Evolutionary conservation across 1,140 invertebrate genomes (phyloP).

Genomic region (Eupeodes corollae): DNA sequence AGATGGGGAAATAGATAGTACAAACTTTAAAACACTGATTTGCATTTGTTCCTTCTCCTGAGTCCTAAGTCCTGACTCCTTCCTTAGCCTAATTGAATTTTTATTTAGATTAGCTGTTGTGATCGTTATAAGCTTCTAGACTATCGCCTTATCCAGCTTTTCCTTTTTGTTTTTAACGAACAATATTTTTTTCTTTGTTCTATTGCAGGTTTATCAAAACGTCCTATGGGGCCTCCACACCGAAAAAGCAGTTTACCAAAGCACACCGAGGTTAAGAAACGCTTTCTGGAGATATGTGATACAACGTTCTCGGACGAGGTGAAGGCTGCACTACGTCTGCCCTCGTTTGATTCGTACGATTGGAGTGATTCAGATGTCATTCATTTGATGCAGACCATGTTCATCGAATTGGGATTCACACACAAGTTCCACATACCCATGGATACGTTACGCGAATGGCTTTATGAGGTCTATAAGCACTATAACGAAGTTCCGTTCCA

Average conservation of each 20-base stretch:
- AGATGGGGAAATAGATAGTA: too few relatives aligned
- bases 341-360: constrained; percentile 70
- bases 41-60: too few relatives aligned
- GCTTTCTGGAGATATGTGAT: constrained; percentile 38
- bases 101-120: too few relatives aligned
- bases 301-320: constrained; percentile 36
- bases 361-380: constrained; percentile 76
- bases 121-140: too few relatives aligned
- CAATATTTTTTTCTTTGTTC: too few relatives aligned
- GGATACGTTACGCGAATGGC: constrained; percentile 55
- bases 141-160: too few relatives aligned
- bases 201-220: constrained; percentile 32
- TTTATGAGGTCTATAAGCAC: constrained; percentile 74
- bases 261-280: constrained; percentile 36
- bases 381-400: constrained; percentile 74
- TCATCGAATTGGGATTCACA: constrained; percentile 63
- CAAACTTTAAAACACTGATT: too few relatives aligned
- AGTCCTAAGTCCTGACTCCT: too few relatives aligned
- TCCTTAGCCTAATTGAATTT: too few relatives aligned
- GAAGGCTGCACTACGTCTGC: constrained; percentile 47
- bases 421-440: constrained; percentile 69
- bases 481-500: constrained; percentile 86
- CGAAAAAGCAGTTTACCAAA: constrained; percentile 38
- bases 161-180: too few relatives aligned
- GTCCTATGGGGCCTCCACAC: constrained; percentile 32